Evolutionary conservation across 2,797 vertebrate species (phyloP), one percentile per base, ranked within the genome.

Genomic region (Tokudaia muenninki): DNA sequence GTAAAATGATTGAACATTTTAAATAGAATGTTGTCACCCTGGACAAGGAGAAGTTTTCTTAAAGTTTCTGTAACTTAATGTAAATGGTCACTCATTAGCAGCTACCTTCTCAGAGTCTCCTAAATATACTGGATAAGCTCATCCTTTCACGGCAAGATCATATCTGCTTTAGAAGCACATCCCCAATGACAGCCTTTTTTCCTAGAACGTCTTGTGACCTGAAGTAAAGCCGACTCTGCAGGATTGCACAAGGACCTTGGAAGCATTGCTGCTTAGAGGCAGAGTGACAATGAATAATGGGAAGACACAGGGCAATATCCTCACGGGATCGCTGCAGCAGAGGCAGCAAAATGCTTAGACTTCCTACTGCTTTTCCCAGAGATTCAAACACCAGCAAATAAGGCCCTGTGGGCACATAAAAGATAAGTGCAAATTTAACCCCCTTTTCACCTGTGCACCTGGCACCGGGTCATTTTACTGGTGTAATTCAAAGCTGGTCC

Each of bases 301-400:
- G 70, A 97, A 97, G 82, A 97, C 98, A 96, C 57, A 93, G 47
- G 77, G 47, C 65, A 97, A 83, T 97, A 92, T 14, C 87, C 97
- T 94, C 63, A 0, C 75, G 97, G 96, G 97, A 98, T 97, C 88
- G 1, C 77, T 96, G 97, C 21, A 97, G 92, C 94, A 95, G 34
- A 96, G 93, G 94, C 97, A 97, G 96, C 75, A 97, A 98, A 98
- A 97, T 59, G 94, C 81, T 98, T 82, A 96, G 91, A 70, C 97
- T 98, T 98, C 88, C 91, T 26, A 79, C 77, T 92, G 89, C 91
- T 87, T 55, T 97, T 96, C 47, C 80, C 97, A 87, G 79, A 97
- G 65, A 98, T 98, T 98, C 98, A 98, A 98, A 92, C 94, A 93
- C 81, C 92, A 98, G 92, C 95, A 98, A 98, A 98, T 63, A 96